Evolutionary conservation across 2,797 vertebrate genomes (phyloP).

Genomic region (Typhlichthys eigenmanni): DNA sequence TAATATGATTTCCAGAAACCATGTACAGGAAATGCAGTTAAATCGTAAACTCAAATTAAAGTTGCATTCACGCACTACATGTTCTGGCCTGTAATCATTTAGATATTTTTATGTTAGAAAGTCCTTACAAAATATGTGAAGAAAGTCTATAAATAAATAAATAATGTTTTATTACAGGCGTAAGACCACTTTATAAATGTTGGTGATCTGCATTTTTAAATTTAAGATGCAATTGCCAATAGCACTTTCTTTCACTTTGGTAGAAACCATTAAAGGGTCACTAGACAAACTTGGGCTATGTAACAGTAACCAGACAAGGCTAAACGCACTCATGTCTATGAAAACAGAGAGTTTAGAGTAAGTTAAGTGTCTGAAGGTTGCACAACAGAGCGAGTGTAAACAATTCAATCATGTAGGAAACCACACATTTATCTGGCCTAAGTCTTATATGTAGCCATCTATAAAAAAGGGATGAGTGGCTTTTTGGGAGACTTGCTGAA

Average conservation of each 20-base stretch:
- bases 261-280: conserved; percentile 34
- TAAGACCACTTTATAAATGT: no score
- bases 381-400: conserved; percentile 63
- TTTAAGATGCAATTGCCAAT: conserved; percentile 50
- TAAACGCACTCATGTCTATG: conserved; percentile 66
- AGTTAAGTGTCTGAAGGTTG: conserved; percentile 66
- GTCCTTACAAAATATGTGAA: conserved; percentile 21
- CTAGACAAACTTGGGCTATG: conserved; percentile 68
- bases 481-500: conserved; percentile 57
- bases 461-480: conserved; percentile 71
- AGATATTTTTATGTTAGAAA: conserved; percentile 24
- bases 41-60: conserved; percentile 61
- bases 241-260: conserved; percentile 41
- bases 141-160: conserved; percentile 1
- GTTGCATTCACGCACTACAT: conserved; percentile 49
- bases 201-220: no score
- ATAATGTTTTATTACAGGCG: no score
- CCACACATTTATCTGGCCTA: conserved; percentile 62
- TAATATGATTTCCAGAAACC: conserved; percentile 33
- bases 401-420: conserved; percentile 68
- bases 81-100: conserved; percentile 37
- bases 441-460: conserved; percentile 57
- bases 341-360: conserved; percentile 64
- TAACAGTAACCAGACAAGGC: conserved; percentile 66
- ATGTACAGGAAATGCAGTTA: conserved; percentile 37